Percentiles rank a stretch among this genome's conserved stretches.
Conservation (phyloP, 2,113 vertebrate species). For the Delphinapterus leucas region DNA sequence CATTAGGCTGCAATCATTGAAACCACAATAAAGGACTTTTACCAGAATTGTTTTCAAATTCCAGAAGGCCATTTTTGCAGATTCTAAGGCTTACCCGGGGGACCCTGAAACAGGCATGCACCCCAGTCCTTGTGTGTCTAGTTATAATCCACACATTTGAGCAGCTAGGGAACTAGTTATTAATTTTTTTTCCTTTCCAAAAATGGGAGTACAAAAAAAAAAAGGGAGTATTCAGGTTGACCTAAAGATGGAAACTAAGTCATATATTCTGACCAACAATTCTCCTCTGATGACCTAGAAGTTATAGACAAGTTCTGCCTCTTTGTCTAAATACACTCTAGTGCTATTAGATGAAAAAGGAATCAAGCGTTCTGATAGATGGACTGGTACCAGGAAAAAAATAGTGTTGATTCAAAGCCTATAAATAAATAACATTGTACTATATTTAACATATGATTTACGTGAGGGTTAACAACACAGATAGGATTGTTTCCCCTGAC, state of each 20-base stretch:
- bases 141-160: not conserved
- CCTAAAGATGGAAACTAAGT: not conserved
- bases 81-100: not conserved
- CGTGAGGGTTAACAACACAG: not conserved
- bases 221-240: not conserved
- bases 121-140: not conserved
- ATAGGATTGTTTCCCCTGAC: not conserved
- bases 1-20: not conserved
- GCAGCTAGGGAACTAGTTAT: not conserved
- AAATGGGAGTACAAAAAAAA: not conserved
- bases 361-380: not conserved
- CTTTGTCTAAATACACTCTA: not conserved
- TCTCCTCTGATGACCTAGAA: not conserved
- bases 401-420: not conserved
- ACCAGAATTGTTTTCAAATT: not conserved
- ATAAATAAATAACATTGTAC: not conserved
- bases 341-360: not conserved
- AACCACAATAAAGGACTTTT: not conserved
- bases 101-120: not conserved
- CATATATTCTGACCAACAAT: not conserved
- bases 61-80: not conserved
- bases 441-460: not conserved
- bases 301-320: not conserved
- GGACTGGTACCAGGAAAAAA: not conserved
- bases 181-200: not conserved